These are phyloP conservation scores for Riparia riparia DNA, from an alignment of 2,113 vertebrate species.

Conservation along the genomic window DNA sequence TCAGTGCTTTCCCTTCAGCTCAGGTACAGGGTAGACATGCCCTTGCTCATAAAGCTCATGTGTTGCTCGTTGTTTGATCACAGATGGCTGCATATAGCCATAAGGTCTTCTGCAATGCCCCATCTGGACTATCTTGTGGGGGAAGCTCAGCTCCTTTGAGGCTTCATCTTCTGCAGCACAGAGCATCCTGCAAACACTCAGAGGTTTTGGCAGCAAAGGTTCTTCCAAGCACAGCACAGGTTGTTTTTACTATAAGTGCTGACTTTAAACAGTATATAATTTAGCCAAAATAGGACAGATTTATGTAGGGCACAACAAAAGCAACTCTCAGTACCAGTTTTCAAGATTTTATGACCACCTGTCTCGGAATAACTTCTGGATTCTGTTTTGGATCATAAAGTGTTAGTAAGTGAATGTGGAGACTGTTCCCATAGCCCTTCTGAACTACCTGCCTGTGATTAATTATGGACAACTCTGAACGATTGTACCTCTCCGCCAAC, in stretches of 20 bases:
- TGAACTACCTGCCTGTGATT: slow-evolving; percentile 60
- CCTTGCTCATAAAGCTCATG: background rate
- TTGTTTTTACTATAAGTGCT: slow-evolving; percentile 15
- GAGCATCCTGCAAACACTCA: background rate
- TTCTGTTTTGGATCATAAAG: slow-evolving; percentile 57
- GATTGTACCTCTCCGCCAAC: slow-evolving; percentile 21
- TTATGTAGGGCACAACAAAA: slow-evolving; percentile 46
- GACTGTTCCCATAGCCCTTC: slow-evolving; percentile 20
- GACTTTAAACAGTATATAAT: slow-evolving; percentile 49
- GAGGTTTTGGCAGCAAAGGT: background rate
- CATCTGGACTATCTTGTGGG: background rate
- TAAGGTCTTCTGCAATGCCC: background rate
- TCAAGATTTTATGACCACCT: slow-evolving; percentile 30
- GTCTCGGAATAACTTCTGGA: slow-evolving; percentile 41
- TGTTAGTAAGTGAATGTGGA: slow-evolving; percentile 31
- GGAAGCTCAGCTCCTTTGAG: background rate
- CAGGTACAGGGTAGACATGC: background rate
- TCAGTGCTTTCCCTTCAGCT: background rate
- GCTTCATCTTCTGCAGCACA: background rate
- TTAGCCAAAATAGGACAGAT: slow-evolving; percentile 27
- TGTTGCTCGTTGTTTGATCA: background rate
- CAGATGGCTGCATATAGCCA: background rate
- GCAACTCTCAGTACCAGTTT: slow-evolving; percentile 38
- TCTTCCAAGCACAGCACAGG: slow-evolving; percentile 15
- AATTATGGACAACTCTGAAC: slow-evolving; percentile 38